Conservation (phyloP, 2,888 invertebrate species). For the Proisotoma minuta region DNA sequence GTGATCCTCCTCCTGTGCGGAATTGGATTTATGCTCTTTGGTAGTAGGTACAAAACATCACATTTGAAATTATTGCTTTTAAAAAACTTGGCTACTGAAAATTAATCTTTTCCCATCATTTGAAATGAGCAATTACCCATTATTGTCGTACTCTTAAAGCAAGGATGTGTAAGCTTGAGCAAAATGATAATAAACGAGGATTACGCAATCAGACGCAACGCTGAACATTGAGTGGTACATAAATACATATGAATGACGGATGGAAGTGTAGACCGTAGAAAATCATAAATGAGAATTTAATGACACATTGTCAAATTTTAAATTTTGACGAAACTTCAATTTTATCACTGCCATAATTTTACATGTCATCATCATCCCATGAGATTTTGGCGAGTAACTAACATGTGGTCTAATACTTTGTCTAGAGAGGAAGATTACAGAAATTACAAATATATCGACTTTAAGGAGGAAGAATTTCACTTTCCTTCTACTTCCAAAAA, state of each 20-base stretch:
- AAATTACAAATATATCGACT: conserved; percentile 10
- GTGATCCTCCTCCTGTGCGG: conserved; percentile 10
- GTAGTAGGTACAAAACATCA: conserved; percentile 1
- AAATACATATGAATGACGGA: no score
- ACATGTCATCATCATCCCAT: neutral
- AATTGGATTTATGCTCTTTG: conserved; percentile 17
- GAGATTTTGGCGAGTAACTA: neutral
- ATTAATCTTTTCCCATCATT: no score
- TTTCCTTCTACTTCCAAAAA: neutral
- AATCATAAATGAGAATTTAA: neutral
- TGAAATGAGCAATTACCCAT: no score
- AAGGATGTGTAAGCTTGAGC: no score
- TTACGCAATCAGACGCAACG: no score
- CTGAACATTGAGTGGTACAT: no score
- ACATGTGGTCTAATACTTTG: neutral
- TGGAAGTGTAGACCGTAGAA: neutral
- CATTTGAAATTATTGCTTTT: no score
- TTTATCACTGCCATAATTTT: neutral
- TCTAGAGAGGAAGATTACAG: conserved; percentile 6
- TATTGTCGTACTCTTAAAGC: no score
- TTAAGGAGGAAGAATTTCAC: conserved; percentile 5
- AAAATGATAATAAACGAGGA: no score
- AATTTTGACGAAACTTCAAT: neutral
- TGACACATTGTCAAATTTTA: neutral
- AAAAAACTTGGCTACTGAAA: no score